These are phyloP conservation scores for Lasioglossum villosulum DNA, from an alignment of 2,888 invertebrate genomes.

Conservation along the genomic window DNA sequence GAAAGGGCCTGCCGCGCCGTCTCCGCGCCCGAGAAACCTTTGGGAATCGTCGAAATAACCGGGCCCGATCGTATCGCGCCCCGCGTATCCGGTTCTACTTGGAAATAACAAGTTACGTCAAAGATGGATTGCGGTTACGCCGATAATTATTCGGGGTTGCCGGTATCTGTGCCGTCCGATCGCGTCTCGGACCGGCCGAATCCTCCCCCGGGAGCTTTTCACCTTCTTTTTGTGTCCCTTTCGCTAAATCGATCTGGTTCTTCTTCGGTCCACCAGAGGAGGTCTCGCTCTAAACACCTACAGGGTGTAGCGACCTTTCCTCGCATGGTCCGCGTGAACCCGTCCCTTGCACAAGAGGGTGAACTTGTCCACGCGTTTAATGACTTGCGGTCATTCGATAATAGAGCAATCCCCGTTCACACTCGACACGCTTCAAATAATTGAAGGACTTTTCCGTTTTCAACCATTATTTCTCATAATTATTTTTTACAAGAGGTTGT, in stretches of 20 bases:
- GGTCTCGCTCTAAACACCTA: neutral
- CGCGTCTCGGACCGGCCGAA: neutral
- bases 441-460: neutral
- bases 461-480: no score
- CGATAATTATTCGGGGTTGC: constrained; percentile 56
- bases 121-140: constrained; percentile 59
- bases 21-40: constrained; percentile 45
- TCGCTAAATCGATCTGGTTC: neutral
- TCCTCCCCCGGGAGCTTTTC: neutral
- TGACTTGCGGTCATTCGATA: no score
- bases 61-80: constrained; percentile 56
- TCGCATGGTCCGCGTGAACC: neutral
- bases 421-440: neutral
- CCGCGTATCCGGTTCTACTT: constrained; percentile 58
- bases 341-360: neutral
- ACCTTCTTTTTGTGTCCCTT: constrained; percentile 3
- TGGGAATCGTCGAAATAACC: constrained; percentile 66
- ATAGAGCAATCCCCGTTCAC: neutral
- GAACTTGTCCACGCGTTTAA: neutral
- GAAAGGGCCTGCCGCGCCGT: constrained; percentile 16
- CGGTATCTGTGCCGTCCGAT: constrained; percentile 31
- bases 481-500: no score
- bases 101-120: constrained; percentile 62
- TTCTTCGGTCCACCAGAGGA: neutral
- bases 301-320: neutral